A percentile compares a stretch with the other conserved stretches of the same genome.
These are phyloP conservation scores for Chlorops oryzae DNA, from an alignment of 1,140 invertebrate genomes.

Conservation along the genomic window DNA sequence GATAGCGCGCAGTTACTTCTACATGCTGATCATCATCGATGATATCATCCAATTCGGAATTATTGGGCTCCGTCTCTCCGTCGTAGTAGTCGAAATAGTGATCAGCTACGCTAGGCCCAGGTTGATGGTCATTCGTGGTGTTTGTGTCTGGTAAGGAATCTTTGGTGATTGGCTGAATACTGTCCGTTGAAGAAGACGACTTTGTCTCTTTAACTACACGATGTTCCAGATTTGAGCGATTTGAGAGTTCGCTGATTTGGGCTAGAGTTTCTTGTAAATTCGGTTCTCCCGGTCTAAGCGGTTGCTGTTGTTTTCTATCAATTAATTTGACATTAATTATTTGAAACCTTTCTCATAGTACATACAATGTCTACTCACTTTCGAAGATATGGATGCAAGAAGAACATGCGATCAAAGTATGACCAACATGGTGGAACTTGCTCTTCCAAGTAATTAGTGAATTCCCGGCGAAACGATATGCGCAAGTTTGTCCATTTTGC, in stretches of 20 bases:
- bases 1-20: not conserved
- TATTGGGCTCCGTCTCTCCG: conserved; percentile 31
- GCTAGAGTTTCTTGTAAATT: conserved; percentile 41
- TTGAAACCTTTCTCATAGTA: too few relatives aligned
- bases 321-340: too few relatives aligned
- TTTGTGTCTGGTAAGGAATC: not conserved
- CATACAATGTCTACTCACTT: conserved; percentile 20
- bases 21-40: conserved; percentile 30
- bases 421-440: conserved; percentile 44
- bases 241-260: conserved; percentile 35
- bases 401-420: conserved; percentile 45
- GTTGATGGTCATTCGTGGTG: not conserved
- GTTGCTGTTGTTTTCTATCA: conserved; percentile 35
- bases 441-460: conserved; percentile 41
- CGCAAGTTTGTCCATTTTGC: conserved; percentile 46
- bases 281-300: conserved; percentile 36
- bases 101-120: conserved; percentile 18
- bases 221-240: conserved; percentile 36
- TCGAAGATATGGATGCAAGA: conserved; percentile 39
- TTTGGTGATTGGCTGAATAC: not conserved
- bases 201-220: conserved; percentile 13
- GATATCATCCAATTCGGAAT: conserved; percentile 37
- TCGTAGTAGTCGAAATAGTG: conserved; percentile 39
- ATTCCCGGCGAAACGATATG: conserved; percentile 42
- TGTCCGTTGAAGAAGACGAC: too few relatives aligned